Conservation (phyloP, 1,140 invertebrate genomes). For the Aphis craccivora region DNA sequence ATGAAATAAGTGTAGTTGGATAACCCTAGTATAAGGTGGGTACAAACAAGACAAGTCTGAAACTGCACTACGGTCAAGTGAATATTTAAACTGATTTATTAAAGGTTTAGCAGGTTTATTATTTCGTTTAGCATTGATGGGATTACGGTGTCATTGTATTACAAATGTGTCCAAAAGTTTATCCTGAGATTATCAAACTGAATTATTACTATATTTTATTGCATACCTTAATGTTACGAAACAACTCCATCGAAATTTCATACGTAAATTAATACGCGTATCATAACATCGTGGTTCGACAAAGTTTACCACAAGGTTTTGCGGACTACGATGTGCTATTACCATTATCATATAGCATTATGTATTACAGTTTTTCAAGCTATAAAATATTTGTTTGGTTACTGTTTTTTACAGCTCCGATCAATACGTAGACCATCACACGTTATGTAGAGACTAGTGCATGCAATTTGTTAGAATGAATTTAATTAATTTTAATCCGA, state of each 20-base stretch:
- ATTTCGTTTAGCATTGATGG: neutral
- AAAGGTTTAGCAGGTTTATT: neutral
- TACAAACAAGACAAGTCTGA: neutral
- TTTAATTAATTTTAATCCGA: neutral
- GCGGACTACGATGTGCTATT: neutral
- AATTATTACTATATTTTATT: constrained; percentile 32
- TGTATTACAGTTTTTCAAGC: neutral
- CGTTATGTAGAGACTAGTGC: no score
- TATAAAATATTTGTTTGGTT: constrained; percentile 11
- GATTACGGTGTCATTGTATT: neutral
- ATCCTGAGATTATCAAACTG: neutral
- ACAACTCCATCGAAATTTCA: constrained; percentile 18
- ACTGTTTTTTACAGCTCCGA: neutral
- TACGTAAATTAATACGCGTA: constrained; percentile 19
- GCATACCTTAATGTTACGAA: constrained; percentile 13
- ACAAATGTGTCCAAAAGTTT: constrained; percentile 30
- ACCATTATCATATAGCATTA: neutral
- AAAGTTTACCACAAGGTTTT: neutral
- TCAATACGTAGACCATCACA: neutral
- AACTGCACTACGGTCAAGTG: neutral
- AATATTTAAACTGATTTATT: constrained; percentile 36
- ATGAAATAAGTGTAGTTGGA: neutral
- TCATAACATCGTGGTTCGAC: neutral
- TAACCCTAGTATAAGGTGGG: neutral
- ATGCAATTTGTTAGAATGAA: neutral